Percentiles rank a stretch among this genome's conserved stretches.
Conservation (phyloP, 2,888 invertebrate species). For the Leistus spinibarbis region DNA sequence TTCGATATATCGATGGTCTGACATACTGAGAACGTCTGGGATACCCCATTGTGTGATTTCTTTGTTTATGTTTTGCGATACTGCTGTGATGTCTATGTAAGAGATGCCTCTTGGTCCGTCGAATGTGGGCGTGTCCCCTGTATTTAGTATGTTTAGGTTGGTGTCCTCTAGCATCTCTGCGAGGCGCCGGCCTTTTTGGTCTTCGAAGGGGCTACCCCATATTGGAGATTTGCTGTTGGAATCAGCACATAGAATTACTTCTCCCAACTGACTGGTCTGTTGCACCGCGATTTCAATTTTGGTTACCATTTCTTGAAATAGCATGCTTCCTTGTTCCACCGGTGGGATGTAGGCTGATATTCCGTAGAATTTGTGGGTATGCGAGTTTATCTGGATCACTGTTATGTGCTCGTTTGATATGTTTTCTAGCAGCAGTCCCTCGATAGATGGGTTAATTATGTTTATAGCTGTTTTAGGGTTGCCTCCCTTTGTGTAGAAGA, state of each 20-base stretch:
- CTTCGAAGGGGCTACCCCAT: constrained; percentile 14
- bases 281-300: not conserved
- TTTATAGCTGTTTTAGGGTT: not conserved
- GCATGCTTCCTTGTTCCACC: not conserved
- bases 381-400: not conserved
- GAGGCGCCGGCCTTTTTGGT: not conserved
- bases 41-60: not conserved
- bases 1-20: not conserved
- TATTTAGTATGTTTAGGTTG: not conserved
- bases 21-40: not conserved
- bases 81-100: constrained; percentile 6
- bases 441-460: not conserved
- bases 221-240: constrained; percentile 16
- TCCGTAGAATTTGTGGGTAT: not conserved
- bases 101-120: not conserved
- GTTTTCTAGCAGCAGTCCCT: not conserved
- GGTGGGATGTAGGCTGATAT: not conserved
- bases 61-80: not conserved
- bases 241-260: constrained; percentile 9
- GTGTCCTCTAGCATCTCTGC: not conserved
- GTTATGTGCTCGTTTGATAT: not conserved
- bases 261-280: not conserved
- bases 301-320: not conserved
- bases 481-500: not conserved
- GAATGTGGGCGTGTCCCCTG: constrained; percentile 11